Conservation (phyloP, 64 coral and sea anemone genomes). For the Montipora foliosa region DNA sequence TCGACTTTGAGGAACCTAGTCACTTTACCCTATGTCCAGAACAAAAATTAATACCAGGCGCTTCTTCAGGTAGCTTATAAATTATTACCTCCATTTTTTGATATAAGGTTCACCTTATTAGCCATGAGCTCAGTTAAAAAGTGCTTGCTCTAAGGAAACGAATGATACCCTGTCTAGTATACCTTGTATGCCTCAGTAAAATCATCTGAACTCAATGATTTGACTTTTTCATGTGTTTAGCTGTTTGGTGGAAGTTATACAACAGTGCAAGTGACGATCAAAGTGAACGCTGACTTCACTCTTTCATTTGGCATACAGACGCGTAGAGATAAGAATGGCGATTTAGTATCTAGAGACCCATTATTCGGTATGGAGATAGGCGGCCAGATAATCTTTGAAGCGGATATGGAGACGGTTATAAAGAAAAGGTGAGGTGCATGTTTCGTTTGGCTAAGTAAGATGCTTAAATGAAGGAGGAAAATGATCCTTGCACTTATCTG, state of each 20-base stretch:
- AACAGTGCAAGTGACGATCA: not conserved
- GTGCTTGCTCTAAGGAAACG: no score
- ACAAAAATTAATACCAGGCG: no score
- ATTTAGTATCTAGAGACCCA: not conserved
- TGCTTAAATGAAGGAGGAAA: no score
- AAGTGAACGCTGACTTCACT: not conserved
- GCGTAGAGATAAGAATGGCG: constrained; percentile 6
- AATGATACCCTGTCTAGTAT: not conserved
- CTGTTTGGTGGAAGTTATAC: not conserved
- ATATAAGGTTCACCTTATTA: no score
- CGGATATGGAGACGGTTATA: not conserved
- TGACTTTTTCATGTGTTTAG: not conserved
- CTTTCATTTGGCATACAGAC: not conserved
- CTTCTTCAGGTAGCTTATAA: no score
- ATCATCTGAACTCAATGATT: not conserved
- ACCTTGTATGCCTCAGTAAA: not conserved
- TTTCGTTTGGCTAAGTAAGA: no score
- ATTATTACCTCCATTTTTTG: no score
- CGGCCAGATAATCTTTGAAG: not conserved
- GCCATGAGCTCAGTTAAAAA: no score
- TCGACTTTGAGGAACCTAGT: no score
- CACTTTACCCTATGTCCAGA: no score
- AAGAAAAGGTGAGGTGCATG: not conserved
- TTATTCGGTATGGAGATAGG: constrained; percentile 36
- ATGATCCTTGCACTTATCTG: no score